Conservation (phyloP, 2,797 vertebrate genomes). For the Darevskia mixta region DNA sequence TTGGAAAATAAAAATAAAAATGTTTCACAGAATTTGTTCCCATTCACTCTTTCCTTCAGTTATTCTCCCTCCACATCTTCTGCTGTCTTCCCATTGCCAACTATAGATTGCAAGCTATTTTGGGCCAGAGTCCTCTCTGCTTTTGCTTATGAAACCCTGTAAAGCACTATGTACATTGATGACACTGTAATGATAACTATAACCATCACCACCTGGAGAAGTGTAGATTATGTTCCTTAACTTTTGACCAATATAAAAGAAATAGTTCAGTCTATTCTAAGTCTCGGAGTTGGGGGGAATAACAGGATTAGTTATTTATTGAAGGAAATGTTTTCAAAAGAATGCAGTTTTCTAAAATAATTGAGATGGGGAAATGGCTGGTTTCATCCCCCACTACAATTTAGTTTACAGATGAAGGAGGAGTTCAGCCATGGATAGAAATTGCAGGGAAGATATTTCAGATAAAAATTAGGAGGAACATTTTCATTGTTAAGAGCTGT, state of each 20-base stretch:
- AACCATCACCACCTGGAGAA: neutral
- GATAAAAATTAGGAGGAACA: too few relatives aligned
- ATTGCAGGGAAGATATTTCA: too few relatives aligned
- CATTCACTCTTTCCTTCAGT: too few relatives aligned
- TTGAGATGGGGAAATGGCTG: neutral
- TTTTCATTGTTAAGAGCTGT: too few relatives aligned
- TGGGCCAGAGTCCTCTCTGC: too few relatives aligned
- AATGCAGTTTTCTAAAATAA: neutral
- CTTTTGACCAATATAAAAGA: neutral
- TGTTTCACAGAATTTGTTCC: too few relatives aligned
- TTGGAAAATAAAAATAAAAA: too few relatives aligned
- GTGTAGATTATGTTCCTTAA: neutral
- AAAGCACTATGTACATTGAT: neutral
- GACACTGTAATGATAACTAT: neutral
- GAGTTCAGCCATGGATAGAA: too few relatives aligned
- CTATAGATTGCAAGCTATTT: too few relatives aligned
- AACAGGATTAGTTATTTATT: neutral
- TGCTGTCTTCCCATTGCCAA: too few relatives aligned
- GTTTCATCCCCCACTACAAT: neutral
- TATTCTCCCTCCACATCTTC: too few relatives aligned
- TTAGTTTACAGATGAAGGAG: neutral
- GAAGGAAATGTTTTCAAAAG: neutral
- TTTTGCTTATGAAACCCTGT: neutral
- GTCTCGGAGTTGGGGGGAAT: neutral
- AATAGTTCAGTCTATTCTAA: neutral